Conservation (phyloP, 2,113 vertebrate genomes). For the Coreoperca whiteheadi region DNA sequence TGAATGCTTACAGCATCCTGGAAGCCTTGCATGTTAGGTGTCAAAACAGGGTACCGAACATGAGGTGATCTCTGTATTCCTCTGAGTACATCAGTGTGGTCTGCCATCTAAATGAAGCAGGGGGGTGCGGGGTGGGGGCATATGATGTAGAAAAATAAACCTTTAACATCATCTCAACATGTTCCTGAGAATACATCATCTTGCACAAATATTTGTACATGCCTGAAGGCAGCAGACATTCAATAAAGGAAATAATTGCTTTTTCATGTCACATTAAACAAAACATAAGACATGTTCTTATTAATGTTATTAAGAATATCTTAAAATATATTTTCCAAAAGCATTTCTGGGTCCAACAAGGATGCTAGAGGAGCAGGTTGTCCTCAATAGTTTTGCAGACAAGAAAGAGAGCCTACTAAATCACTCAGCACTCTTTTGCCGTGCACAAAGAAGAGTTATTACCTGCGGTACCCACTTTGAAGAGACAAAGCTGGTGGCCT, state of each 20-base stretch:
- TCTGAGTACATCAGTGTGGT: constrained; percentile 91
- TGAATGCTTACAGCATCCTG: constrained; percentile 90
- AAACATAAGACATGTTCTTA: constrained; percentile 17
- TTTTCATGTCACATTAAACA: constrained; percentile 39
- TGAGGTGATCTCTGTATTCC: constrained; percentile 88
- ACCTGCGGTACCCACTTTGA: constrained; percentile 98
- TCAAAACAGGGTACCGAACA: constrained; percentile 92
- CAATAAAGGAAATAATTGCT: constrained; percentile 7
- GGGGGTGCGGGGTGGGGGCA: constrained; percentile 36
- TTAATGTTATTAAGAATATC: too few relatives aligned
- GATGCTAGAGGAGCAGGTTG: constrained; percentile 35
- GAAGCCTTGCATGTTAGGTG: constrained; percentile 94
- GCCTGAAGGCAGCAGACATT: constrained; percentile 13
- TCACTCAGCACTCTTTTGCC: constrained; percentile 66
- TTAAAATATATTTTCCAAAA: constrained; percentile 39
- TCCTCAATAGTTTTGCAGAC: constrained; percentile 30
- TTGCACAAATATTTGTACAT: constrained; percentile 43
- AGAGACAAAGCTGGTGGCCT: constrained; percentile 97
- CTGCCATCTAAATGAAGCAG: constrained; percentile 91
- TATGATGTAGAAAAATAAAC: constrained; percentile 60
- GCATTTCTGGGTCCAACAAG: constrained; percentile 31
- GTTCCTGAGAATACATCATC: constrained; percentile 49
- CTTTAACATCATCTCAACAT: constrained; percentile 22
- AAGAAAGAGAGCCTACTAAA: constrained; percentile 72
- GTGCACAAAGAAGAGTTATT: constrained; percentile 73